These are phyloP conservation scores for Lepus timidus DNA, from an alignment of 2,113 vertebrate genomes.

Conservation along the genomic window DNA sequence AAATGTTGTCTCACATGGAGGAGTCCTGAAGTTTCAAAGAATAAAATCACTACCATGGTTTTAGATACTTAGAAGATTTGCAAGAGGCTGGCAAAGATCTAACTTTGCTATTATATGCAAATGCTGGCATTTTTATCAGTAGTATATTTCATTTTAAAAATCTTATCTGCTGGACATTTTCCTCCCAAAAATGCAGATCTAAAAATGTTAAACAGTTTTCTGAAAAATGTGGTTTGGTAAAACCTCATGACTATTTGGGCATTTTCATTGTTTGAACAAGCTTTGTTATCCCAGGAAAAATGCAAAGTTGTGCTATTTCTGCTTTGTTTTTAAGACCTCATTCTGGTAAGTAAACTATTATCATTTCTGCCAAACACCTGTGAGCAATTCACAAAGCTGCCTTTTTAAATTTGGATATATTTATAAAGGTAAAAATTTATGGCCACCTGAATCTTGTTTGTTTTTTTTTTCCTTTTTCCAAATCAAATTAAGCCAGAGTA, in stretches of 20 bases:
- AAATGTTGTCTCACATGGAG: not conserved
- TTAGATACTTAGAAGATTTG: not conserved
- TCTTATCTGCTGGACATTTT: slow-evolving; percentile 9
- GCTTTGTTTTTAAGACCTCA: slow-evolving; percentile 28
- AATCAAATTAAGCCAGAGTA: not conserved
- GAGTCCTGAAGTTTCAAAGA: slow-evolving; percentile 32
- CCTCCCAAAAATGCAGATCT: not conserved
- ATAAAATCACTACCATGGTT: not conserved
- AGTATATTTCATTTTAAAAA: not conserved
- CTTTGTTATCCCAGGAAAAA: not conserved
- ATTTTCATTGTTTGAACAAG: not conserved
- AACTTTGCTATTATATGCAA: not conserved
- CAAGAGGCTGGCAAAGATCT: not conserved
- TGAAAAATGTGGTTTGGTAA: not conserved
- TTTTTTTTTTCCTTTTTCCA: not conserved
- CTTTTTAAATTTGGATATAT: slow-evolving; percentile 60
- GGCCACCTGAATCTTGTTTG: not conserved
- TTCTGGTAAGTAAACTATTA: slow-evolving; percentile 50
- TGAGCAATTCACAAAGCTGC: slow-evolving; percentile 32
- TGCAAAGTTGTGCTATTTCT: not conserved
- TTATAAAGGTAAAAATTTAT: slow-evolving; percentile 19
- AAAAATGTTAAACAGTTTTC: slow-evolving; percentile 15
- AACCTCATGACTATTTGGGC: not conserved
- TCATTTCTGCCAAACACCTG: slow-evolving; percentile 66
- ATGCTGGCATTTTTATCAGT: not conserved